These are phyloP conservation scores for Drosophila pallidifrons DNA, from an alignment of 1,140 invertebrate species.

Conservation along the genomic window DNA sequence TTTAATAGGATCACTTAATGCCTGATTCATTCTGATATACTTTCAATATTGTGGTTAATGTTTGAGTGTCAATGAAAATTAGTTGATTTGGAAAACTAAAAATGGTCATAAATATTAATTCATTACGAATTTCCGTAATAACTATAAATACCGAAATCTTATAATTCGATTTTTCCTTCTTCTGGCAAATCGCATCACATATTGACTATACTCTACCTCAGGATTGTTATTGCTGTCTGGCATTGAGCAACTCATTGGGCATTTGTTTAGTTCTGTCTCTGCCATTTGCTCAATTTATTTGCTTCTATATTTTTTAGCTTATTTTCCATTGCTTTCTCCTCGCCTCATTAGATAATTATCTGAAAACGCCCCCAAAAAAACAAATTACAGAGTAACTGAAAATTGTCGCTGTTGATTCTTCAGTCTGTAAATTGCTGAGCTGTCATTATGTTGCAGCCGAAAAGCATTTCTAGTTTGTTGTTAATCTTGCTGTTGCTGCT, in stretches of 20 bases:
- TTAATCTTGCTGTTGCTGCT: conserved; percentile 3
- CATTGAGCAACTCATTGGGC: background rate
- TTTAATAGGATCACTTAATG: too few species aligned
- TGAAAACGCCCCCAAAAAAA: conserved; percentile 56
- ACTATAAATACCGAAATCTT: too few species aligned
- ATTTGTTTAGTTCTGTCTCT: conserved; percentile 32
- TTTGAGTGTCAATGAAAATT: too few species aligned
- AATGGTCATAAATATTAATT: too few species aligned
- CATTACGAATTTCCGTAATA: too few species aligned
- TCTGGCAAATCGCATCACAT: background rate
- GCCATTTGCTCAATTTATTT: conserved; percentile 20
- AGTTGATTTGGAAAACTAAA: too few species aligned
- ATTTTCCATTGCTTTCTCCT: background rate
- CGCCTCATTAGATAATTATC: conserved; percentile 27
- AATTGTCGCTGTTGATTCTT: conserved; percentile 13
- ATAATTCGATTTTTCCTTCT: background rate
- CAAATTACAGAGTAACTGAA: background rate
- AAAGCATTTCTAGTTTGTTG: background rate
- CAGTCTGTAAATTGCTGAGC: conserved; percentile 27
- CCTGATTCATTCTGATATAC: too few species aligned
- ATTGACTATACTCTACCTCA: background rate
- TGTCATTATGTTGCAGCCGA: conserved; percentile 44
- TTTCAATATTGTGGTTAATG: too few species aligned
- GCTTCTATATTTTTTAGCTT: background rate
- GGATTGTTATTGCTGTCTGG: background rate